A percentile compares a stretch with the other conserved stretches of the same genome.
phyloP scores from a whole-genome alignment of 37 sponge, comb jelly and placozoan species.

The Ianthella basta region DNA sequence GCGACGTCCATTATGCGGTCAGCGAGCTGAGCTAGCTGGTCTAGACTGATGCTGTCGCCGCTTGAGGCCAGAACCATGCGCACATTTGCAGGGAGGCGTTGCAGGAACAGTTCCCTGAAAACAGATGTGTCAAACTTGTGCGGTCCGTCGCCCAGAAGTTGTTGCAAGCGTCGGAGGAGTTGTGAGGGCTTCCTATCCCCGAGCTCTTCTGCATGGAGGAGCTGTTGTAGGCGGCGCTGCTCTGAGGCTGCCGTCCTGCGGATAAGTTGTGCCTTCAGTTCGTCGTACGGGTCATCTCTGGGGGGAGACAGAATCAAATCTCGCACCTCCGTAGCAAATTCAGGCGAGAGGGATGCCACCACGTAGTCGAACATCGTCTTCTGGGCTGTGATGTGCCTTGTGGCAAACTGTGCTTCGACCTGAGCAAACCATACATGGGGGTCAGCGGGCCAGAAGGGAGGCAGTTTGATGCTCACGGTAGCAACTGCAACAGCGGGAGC shows the following conservation, averaged over 20 bases:
- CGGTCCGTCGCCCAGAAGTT: constrained; percentile 31
- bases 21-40: constrained; percentile 41
- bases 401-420: constrained; percentile 71
- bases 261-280: constrained; percentile 8
- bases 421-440: constrained; percentile 69
- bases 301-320: constrained; percentile 34
- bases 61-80: constrained; percentile 42
- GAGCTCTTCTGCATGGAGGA: constrained; percentile 25
- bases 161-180: constrained; percentile 24
- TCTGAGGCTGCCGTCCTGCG: constrained; percentile 20
- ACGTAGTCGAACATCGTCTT: constrained; percentile 33
- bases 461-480: no score
- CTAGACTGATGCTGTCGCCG: neutral
- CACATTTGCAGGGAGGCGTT: constrained; percentile 35
- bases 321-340: constrained; percentile 15
- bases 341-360: neutral
- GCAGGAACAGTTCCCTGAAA: constrained; percentile 43
- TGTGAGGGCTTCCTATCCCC: constrained; percentile 29
- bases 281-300: constrained; percentile 22
- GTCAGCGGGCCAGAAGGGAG: constrained; percentile 75
- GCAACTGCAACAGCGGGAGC: no score
- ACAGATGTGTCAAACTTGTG: neutral
- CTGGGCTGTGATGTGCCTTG: constrained; percentile 47
- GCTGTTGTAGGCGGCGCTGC: constrained; percentile 21
- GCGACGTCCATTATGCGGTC: constrained; percentile 29